A percentile compares a stretch with the other conserved stretches of the same genome.
These are phyloP conservation scores for Temnothorax rugatulus DNA, from an alignment of 2,888 invertebrate species.

Conservation along the genomic window DNA sequence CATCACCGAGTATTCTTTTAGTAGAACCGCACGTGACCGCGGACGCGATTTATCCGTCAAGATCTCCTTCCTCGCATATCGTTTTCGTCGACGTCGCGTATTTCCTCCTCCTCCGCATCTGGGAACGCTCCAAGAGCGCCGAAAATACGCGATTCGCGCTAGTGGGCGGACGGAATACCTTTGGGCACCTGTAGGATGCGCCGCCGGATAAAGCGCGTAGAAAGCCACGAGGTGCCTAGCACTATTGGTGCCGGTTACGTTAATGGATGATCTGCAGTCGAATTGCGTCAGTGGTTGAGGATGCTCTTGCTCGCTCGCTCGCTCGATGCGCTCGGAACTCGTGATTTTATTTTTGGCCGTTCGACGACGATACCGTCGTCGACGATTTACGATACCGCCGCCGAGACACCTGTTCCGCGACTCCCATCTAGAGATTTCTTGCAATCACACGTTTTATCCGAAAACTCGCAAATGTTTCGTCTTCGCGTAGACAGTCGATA, in stretches of 20 bases:
- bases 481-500: not conserved
- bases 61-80: slow-evolving; percentile 32
- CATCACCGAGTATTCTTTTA: slow-evolving; percentile 15
- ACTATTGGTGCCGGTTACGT: slow-evolving; percentile 20
- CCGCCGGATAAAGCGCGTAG: slow-evolving; percentile 57
- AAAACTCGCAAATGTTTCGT: not conserved
- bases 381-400: slow-evolving; percentile 74
- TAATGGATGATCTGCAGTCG: slow-evolving; percentile 57
- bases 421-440: slow-evolving; percentile 38
- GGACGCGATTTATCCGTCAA: slow-evolving; percentile 44
- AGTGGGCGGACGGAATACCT: slow-evolving; percentile 58
- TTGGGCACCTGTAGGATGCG: slow-evolving; percentile 76
- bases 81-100: slow-evolving; percentile 45
- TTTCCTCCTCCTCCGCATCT: slow-evolving; percentile 69
- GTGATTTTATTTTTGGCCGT: slow-evolving; percentile 78
- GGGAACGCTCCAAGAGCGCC: slow-evolving; percentile 72
- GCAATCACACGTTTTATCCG: not conserved
- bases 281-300: slow-evolving; percentile 66
- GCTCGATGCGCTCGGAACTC: slow-evolving; percentile 71
- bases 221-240: slow-evolving; percentile 57
- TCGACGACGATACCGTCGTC: slow-evolving; percentile 78
- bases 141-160: slow-evolving; percentile 72
- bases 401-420: slow-evolving; percentile 82
- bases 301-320: slow-evolving; percentile 14
- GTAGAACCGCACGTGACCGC: slow-evolving; percentile 54